Evolutionary conservation across 2,797 vertebrate genomes (phyloP).

Genomic region (Lutjanus campechanus): DNA sequence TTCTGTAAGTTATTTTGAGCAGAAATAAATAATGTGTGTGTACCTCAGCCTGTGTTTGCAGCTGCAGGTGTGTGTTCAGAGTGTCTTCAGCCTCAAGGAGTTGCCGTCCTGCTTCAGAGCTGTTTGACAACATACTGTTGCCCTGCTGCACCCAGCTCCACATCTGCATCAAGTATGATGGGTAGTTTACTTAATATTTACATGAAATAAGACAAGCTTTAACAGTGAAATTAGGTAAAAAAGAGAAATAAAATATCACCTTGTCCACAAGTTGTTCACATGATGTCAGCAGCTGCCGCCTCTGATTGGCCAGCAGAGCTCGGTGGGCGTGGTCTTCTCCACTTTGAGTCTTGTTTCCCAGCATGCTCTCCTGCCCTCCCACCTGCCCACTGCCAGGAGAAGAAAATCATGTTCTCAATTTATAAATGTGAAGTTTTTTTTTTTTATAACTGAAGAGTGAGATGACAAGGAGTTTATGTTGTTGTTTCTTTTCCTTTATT

Average conservation of each 20-base stretch:
- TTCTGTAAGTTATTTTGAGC: not conserved
- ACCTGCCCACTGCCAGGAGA: slow-evolving; percentile 58
- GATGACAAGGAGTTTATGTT: not conserved
- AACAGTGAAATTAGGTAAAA: not conserved
- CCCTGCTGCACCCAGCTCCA: slow-evolving; percentile 83
- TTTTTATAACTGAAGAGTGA: not conserved
- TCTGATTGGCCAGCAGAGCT: slow-evolving; percentile 82
- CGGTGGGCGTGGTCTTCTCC: slow-evolving; percentile 72
- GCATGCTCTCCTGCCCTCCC: slow-evolving; percentile 83
- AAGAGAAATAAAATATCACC: slow-evolving; percentile 72
- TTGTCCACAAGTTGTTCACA: slow-evolving; percentile 86
- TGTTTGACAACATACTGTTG: slow-evolving; percentile 72
- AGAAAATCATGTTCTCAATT: not conserved
- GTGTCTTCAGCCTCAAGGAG: slow-evolving; percentile 84
- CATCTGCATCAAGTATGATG: too few relatives aligned
- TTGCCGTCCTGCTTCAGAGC: slow-evolving; percentile 74
- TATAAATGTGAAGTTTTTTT: not conserved
- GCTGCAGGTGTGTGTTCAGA: slow-evolving; percentile 85
- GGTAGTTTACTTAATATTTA: not conserved
- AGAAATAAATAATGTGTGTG: not conserved
- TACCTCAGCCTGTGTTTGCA: slow-evolving; percentile 87
- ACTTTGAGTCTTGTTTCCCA: slow-evolving; percentile 81
- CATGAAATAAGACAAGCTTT: not conserved
- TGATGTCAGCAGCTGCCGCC: slow-evolving; percentile 78
- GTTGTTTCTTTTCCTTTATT: not conserved